phyloP scores from a whole-genome alignment of 2,113 vertebrate genomes.

The Hyperopisus bebe region DNA sequence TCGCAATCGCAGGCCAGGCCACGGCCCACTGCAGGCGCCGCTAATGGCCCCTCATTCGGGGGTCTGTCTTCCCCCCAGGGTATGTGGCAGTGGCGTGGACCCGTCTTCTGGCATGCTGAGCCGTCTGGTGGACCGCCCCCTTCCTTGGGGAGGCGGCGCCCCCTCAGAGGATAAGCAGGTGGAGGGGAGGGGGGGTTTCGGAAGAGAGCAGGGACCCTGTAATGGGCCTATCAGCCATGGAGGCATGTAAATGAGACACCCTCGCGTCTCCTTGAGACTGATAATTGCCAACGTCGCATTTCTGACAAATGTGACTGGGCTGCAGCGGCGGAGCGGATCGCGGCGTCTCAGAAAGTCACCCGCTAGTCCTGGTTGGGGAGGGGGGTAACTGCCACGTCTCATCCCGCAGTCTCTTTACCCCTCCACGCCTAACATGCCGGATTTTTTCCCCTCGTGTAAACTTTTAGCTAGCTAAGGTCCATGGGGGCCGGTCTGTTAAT shows the following conservation, averaged over 20 bases:
- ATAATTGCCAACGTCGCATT: conserved; percentile 58
- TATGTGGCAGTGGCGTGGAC: not conserved
- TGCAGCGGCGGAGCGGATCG: conserved; percentile 44
- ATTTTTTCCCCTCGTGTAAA: not conserved
- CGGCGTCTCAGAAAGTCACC: conserved; percentile 25
- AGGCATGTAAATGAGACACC: conserved; percentile 53
- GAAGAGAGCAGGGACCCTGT: conserved; percentile 38
- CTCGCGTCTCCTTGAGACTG: conserved; percentile 51
- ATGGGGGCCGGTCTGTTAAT: conserved; percentile 47
- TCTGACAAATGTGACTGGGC: conserved; percentile 55
- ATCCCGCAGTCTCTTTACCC: not conserved
- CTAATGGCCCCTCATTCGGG: not conserved
- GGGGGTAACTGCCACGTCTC: not conserved
- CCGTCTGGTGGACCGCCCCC: not conserved
- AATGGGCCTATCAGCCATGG: conserved; percentile 57
- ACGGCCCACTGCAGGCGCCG: not conserved
- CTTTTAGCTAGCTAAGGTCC: not conserved
- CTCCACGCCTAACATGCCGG: not conserved
- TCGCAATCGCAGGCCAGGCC: not conserved
- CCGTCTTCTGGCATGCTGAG: not conserved
- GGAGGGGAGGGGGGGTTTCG: not conserved
- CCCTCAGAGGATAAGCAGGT: not conserved
- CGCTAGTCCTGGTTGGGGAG: not conserved
- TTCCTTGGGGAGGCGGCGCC: not conserved
- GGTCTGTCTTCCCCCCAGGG: not conserved